Conservation (phyloP, 2,113 vertebrate species). For the Eonycteris spelaea region DNA sequence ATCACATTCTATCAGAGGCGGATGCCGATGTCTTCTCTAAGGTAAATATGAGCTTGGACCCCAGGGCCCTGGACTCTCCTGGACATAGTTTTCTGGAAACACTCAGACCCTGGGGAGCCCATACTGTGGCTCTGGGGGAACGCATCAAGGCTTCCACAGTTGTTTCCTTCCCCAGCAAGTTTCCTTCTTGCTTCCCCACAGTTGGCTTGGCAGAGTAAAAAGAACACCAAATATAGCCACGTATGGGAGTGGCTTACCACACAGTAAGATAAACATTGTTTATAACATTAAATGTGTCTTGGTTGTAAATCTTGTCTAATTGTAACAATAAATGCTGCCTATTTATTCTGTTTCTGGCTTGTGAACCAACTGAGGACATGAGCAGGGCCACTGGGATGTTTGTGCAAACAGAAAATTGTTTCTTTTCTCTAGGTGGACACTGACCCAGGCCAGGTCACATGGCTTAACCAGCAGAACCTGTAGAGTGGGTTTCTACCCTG, state of each 20-base stretch:
- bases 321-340: background rate
- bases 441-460: background rate
- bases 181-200: background rate
- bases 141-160: background rate
- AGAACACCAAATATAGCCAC: background rate
- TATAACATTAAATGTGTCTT: background rate
- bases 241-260: background rate
- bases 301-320: background rate
- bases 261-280: background rate
- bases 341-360: background rate
- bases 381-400: background rate
- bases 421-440: background rate
- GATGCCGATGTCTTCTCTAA: background rate
- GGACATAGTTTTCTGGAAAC: background rate
- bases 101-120: background rate
- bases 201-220: background rate
- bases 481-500: background rate
- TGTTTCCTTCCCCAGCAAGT: background rate
- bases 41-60: background rate
- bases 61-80: background rate
- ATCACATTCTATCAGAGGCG: background rate
- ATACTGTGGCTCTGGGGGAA: background rate
- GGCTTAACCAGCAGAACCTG: background rate
- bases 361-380: background rate
- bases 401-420: background rate